Percentiles rank a stretch among this genome's conserved stretches.
These are phyloP conservation scores for Rhingia rostrata DNA, from an alignment of 2,888 invertebrate genomes.

Conservation along the genomic window DNA sequence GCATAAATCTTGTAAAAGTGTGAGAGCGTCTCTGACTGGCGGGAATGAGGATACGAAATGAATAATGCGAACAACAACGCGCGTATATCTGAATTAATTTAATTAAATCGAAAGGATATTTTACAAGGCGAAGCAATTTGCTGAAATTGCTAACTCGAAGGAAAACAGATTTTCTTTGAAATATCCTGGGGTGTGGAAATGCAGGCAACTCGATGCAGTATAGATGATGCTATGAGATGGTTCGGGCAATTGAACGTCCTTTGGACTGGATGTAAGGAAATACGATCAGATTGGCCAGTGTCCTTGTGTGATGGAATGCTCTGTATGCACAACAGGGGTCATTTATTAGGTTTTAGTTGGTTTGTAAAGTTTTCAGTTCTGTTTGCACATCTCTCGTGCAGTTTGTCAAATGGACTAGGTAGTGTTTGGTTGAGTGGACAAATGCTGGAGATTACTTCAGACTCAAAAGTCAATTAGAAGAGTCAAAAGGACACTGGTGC, in stretches of 20 bases:
- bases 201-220: conserved; percentile 25
- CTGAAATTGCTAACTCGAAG: conserved; percentile 20
- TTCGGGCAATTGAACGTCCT: neutral
- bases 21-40: conserved; percentile 25
- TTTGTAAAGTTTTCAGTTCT: conserved; percentile 56
- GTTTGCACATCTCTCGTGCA: conserved; percentile 35
- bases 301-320: conserved; percentile 10
- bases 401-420: conserved; percentile 34
- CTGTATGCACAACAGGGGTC: conserved; percentile 29
- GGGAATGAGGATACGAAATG: conserved; percentile 10
- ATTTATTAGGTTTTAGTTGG: conserved; percentile 67
- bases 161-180: conserved; percentile 27
- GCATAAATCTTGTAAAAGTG: conserved; percentile 61
- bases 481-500: conserved; percentile 22
- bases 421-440: conserved; percentile 25
- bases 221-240: too few species aligned
- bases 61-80: conserved; percentile 46
- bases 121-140: conserved; percentile 27
- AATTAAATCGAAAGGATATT: conserved; percentile 56
- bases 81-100: conserved; percentile 51
- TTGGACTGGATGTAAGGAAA: neutral
- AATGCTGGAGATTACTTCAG: conserved; percentile 41
- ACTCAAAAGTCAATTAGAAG: conserved; percentile 67
- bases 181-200: conserved; percentile 9
- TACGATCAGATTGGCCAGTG: neutral